These are phyloP conservation scores for Chrysochloris asiatica DNA, from an alignment of 2,113 vertebrate species.

Conservation along the genomic window DNA sequence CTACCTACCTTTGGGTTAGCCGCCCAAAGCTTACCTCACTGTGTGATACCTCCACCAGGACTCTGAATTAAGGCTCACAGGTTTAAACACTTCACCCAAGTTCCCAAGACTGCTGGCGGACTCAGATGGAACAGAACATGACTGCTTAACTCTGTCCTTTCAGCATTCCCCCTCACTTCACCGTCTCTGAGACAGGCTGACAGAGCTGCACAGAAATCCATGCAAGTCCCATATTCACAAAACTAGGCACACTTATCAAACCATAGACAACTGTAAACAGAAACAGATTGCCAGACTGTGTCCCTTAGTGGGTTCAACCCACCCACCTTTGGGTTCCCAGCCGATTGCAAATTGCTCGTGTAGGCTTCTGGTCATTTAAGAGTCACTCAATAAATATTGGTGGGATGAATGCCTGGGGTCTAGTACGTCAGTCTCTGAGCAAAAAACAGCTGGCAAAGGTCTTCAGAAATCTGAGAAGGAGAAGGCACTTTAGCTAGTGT, in stretches of 20 bases:
- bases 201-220: fast-evolving
- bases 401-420: too few relatives aligned
- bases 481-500: too few relatives aligned
- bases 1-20: too few relatives aligned
- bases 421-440: not conserved
- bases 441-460: not conserved
- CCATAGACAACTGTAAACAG: fast-evolving
- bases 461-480: not conserved
- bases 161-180: fast-evolving
- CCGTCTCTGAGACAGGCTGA: fast-evolving
- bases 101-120: too few relatives aligned
- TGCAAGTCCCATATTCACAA: not conserved
- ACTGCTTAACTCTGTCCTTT: fast-evolving
- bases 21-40: too few relatives aligned
- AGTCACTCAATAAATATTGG: not conserved
- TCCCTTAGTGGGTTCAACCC: not conserved
- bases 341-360: not conserved
- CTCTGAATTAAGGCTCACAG: too few relatives aligned
- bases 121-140: too few relatives aligned
- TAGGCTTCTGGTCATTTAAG: not conserved
- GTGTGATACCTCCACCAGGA: too few relatives aligned
- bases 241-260: not conserved
- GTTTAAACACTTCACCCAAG: too few relatives aligned
- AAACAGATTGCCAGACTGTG: not conserved
- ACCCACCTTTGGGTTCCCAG: not conserved